These are phyloP conservation scores for Phocides pigmalion DNA, from an alignment of 1,140 invertebrate species.

Conservation along the genomic window DNA sequence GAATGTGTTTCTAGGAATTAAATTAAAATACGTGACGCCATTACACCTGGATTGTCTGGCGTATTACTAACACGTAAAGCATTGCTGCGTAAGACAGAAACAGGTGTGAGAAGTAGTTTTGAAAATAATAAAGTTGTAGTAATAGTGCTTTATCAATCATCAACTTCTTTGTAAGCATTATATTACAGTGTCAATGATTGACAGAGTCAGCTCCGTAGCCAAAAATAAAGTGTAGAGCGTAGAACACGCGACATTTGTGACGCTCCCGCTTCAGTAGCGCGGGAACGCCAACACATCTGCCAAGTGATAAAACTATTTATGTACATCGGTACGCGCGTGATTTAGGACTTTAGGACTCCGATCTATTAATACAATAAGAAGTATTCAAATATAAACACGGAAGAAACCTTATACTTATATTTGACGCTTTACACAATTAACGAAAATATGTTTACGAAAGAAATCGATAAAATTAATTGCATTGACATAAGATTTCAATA, in stretches of 20 bases:
- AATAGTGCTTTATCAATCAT: conserved; percentile 8
- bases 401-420: conserved; percentile 44
- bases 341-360: conserved; percentile 60
- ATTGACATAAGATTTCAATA: too few species aligned
- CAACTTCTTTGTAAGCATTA: neutral
- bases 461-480: too few species aligned
- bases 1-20: too few species aligned
- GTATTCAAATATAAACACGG: conserved; percentile 54
- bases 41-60: too few species aligned
- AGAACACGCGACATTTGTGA: conserved; percentile 57
- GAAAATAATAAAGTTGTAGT: neutral
- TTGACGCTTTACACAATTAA: conserved; percentile 3
- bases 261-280: conserved; percentile 22
- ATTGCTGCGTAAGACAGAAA: too few species aligned
- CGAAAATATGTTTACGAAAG: too few species aligned
- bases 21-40: too few species aligned
- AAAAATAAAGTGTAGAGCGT: conserved; percentile 50
- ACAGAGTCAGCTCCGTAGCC: conserved; percentile 23
- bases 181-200: conserved; percentile 21
- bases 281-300: conserved; percentile 51
- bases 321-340: conserved; percentile 68
- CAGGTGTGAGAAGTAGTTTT: too few species aligned
- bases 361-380: conserved; percentile 66
- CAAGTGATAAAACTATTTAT: conserved; percentile 75
- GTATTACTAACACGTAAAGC: neutral